These are phyloP conservation scores for Grapholita molesta DNA, from an alignment of 1,140 invertebrate genomes.

Conservation along the genomic window DNA sequence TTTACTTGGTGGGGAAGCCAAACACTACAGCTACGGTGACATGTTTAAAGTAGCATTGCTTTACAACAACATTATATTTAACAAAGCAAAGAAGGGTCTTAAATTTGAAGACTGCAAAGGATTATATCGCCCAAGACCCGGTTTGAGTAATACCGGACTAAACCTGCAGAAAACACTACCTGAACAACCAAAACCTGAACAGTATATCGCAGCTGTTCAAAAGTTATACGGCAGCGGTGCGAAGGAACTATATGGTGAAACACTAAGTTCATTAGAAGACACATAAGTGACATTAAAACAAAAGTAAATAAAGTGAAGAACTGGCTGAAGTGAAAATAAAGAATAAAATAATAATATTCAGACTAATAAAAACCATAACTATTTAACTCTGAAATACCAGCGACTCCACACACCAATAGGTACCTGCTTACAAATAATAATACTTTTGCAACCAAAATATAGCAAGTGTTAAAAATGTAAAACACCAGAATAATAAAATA, in stretches of 20 bases:
- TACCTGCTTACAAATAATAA: too few relatives aligned
- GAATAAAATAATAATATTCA: too few relatives aligned
- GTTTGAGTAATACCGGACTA: not conserved
- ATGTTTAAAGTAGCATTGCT: not conserved
- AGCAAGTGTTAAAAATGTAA: too few relatives aligned
- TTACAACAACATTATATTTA: conserved; percentile 1
- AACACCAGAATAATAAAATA: too few relatives aligned
- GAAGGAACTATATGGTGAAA: not conserved
- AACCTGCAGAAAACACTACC: not conserved
- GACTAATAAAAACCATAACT: too few relatives aligned
- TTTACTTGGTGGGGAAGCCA: too few relatives aligned
- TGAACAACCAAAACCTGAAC: not conserved
- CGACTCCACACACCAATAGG: too few relatives aligned
- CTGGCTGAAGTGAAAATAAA: too few relatives aligned
- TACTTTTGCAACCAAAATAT: too few relatives aligned
- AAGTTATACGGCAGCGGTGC: not conserved
- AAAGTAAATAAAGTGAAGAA: too few relatives aligned
- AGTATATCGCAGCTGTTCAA: not conserved
- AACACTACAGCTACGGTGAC: not conserved
- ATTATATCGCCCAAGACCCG: not conserved
- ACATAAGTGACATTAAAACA: not conserved
- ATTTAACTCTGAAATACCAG: too few relatives aligned
- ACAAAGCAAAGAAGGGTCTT: not conserved
- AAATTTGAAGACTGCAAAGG: not conserved
- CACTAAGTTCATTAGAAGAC: not conserved